Evolutionary conservation across 2,797 vertebrate species (phyloP).

Genomic region (Melopsittacus undulatus): DNA sequence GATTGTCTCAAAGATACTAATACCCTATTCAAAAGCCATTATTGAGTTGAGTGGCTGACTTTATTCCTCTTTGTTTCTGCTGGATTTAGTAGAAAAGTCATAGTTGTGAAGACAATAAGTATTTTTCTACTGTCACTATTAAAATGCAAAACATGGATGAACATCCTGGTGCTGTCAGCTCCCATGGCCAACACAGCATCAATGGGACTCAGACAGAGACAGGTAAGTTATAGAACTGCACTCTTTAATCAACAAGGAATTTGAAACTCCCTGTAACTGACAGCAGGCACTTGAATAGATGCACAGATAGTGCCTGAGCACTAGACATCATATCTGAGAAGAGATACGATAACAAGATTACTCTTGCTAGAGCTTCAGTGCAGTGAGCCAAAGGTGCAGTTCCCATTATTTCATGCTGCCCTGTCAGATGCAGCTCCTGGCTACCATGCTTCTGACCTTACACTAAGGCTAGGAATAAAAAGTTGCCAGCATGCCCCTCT

Average conservation of each 20-base stretch:
- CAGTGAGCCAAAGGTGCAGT: fast-evolving
- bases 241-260: background rate
- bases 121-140: background rate
- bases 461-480: background rate
- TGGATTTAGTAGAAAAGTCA: background rate
- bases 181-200: background rate
- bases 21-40: background rate
- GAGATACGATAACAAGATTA: fast-evolving
- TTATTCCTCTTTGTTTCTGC: background rate
- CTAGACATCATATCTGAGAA: background rate
- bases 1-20: background rate
- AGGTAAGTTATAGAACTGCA: background rate
- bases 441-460: background rate
- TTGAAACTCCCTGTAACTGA: background rate
- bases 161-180: background rate
- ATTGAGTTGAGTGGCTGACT: background rate
- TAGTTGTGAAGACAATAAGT: background rate
- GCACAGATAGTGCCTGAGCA: background rate
- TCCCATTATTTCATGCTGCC: fast-evolving
- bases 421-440: background rate
- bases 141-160: background rate
- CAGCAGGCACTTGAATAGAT: fast-evolving
- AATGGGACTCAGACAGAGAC: background rate
- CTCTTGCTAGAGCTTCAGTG: background rate
- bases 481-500: background rate